Percentiles rank a stretch among this genome's conserved stretches.
Evolutionary conservation across 1,140 invertebrate genomes (phyloP).

Genomic region (Orchesella cincta): DNA sequence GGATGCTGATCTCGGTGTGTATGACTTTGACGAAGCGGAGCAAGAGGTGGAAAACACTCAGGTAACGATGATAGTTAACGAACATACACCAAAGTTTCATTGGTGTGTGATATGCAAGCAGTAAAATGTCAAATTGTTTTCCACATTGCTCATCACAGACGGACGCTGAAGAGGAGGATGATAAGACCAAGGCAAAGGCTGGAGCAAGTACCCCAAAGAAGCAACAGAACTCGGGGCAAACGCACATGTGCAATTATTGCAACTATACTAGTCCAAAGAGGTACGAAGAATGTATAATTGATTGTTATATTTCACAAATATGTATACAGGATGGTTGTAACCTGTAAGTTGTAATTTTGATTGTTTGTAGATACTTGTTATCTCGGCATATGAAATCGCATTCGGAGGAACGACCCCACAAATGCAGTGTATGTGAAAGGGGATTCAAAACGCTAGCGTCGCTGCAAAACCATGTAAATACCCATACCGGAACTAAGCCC

Average conservation of each 20-base stretch:
- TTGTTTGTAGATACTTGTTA: conserved; percentile 70
- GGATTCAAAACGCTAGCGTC: conserved; percentile 94
- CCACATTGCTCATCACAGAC: conserved; percentile 47
- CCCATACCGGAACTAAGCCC: conserved; percentile 92
- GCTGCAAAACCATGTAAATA: conserved; percentile 93
- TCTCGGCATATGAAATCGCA: conserved; percentile 94
- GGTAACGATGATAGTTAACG: conserved; percentile 30
- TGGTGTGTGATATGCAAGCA: not conserved
- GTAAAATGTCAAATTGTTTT: conserved; percentile 32
- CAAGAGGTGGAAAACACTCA: conserved; percentile 62
- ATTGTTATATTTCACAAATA: not conserved
- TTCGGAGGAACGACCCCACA: conserved; percentile 90
- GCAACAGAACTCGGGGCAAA: conserved; percentile 68
- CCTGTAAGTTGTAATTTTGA: not conserved
- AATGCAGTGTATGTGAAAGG: conserved; percentile 89
- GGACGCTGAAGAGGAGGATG: conserved; percentile 65
- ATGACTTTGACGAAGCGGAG: conserved; percentile 64
- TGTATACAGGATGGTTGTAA: not conserved
- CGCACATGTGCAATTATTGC: conserved; percentile 85
- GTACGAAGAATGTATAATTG: conserved; percentile 51
- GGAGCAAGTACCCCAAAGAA: conserved; percentile 70
- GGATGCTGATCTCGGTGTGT: conserved; percentile 60
- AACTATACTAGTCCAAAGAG: conserved; percentile 85
- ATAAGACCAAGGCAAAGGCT: conserved; percentile 66
- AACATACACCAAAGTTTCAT: conserved; percentile 19